Evolutionary conservation across 53 echinoderm and acorn worm genomes (phyloP).

Genomic region (Actinopyga echinites): DNA sequence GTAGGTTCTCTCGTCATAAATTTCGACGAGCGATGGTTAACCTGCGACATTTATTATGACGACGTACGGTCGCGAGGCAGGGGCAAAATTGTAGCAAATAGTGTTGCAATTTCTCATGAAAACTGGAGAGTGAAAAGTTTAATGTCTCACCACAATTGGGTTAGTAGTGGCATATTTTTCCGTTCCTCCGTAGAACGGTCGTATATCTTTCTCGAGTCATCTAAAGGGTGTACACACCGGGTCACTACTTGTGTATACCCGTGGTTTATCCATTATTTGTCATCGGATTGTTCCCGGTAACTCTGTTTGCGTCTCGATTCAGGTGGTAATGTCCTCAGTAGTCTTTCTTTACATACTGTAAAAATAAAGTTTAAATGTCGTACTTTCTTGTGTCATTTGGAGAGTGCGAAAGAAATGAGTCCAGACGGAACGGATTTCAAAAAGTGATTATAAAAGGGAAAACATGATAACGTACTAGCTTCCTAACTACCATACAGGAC

Average conservation of each 20-base stretch:
- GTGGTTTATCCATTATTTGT: too few species aligned
- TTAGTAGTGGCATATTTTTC: constrained; percentile 32
- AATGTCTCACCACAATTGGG: constrained; percentile 24
- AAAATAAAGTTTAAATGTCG: too few species aligned
- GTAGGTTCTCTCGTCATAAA: background rate
- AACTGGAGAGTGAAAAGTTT: background rate
- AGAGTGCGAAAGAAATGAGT: too few species aligned
- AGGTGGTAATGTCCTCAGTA: too few species aligned
- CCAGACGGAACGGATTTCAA: too few species aligned
- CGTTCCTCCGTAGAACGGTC: background rate
- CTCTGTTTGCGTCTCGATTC: too few species aligned
- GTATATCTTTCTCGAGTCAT: constrained; percentile 22
- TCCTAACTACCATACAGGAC: too few species aligned
- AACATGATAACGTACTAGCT: too few species aligned
- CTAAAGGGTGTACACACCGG: background rate
- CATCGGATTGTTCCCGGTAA: too few species aligned
- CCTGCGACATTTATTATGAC: background rate
- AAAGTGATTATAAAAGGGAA: too few species aligned
- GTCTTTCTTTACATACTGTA: too few species aligned
- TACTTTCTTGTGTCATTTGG: too few species aligned
- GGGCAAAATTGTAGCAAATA: constrained; percentile 27
- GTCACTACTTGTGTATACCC: background rate
- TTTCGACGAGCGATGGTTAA: constrained; percentile 7
- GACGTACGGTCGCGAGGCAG: background rate
- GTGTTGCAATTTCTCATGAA: background rate